Conservation (phyloP, 2,113 vertebrate genomes). For the Zootoca vivipara region DNA sequence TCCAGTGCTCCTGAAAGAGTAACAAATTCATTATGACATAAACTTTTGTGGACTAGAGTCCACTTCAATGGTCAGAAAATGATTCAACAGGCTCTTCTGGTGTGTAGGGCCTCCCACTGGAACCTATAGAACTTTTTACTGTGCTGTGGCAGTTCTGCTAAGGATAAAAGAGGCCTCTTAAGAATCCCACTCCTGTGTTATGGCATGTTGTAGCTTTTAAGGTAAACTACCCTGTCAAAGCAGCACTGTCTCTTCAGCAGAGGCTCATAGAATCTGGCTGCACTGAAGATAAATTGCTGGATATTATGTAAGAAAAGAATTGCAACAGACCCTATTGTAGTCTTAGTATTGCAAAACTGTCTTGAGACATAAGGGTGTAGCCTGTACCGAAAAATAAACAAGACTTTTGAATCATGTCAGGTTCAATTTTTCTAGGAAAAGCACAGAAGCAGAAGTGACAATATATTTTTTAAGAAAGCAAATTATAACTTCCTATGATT, state of each 20-base stretch:
- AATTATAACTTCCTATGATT: not conserved
- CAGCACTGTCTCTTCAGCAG: not conserved
- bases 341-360: slow-evolving; percentile 40
- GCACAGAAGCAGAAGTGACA: slow-evolving; percentile 16
- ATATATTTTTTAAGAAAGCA: not conserved
- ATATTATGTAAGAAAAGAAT: not conserved
- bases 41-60: not conserved
- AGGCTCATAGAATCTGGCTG: not conserved
- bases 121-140: not conserved
- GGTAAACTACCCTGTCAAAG: not conserved
- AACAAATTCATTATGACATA: not conserved
- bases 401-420: slow-evolving; percentile 15
- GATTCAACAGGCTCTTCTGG: not conserved
- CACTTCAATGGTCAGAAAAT: not conserved
- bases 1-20: not conserved
- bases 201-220: not conserved
- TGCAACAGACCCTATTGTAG: not conserved
- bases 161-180: not conserved
- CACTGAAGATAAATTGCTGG: not conserved
- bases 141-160: not conserved
- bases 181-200: not conserved
- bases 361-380: not conserved
- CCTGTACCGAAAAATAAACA: slow-evolving; percentile 33
- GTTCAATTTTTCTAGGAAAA: slow-evolving; percentile 37
- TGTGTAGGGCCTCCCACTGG: not conserved